Conservation (phyloP, 2,888 invertebrate genomes). For the Parnassius smintheus region DNA sequence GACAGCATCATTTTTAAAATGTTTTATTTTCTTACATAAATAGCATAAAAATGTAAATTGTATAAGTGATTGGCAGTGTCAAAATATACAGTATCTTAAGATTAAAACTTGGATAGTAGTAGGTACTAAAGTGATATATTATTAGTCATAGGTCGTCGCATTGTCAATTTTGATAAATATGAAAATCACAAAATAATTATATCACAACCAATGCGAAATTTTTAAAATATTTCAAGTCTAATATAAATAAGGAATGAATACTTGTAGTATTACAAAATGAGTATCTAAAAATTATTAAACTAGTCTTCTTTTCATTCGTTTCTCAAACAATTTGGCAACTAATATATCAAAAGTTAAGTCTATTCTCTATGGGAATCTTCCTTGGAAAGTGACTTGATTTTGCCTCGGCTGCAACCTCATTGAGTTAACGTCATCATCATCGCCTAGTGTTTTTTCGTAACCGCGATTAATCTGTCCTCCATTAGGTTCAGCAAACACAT, state of each 20-base stretch:
- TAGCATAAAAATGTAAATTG: constrained; percentile 46
- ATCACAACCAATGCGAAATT: constrained; percentile 62
- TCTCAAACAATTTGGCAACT: constrained; percentile 54
- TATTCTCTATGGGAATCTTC: constrained; percentile 56
- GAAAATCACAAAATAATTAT: constrained; percentile 36
- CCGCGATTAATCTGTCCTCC: constrained; percentile 87
- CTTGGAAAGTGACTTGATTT: constrained; percentile 83
- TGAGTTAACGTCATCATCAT: constrained; percentile 87
- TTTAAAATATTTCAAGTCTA: constrained; percentile 32
- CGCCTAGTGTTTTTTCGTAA: constrained; percentile 84
- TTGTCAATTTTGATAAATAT: constrained; percentile 5
- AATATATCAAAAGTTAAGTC: constrained; percentile 33
- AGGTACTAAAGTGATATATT: background rate
- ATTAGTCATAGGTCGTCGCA: constrained; percentile 3
- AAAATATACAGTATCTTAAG: constrained; percentile 36
- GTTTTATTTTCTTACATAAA: constrained; percentile 30
- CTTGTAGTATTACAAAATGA: constrained; percentile 43
- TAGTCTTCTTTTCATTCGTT: constrained; percentile 33
- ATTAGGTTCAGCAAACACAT: constrained; percentile 87
- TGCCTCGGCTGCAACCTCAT: constrained; percentile 86
- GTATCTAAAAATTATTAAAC: constrained; percentile 50
- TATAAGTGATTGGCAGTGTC: constrained; percentile 74
- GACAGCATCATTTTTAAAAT: constrained; percentile 4
- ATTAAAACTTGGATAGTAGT: constrained; percentile 16
- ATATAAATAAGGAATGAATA: constrained; percentile 33